Conservation (phyloP, 92 coral and sea anemone genomes). For the Pocillopora meandrina region DNA sequence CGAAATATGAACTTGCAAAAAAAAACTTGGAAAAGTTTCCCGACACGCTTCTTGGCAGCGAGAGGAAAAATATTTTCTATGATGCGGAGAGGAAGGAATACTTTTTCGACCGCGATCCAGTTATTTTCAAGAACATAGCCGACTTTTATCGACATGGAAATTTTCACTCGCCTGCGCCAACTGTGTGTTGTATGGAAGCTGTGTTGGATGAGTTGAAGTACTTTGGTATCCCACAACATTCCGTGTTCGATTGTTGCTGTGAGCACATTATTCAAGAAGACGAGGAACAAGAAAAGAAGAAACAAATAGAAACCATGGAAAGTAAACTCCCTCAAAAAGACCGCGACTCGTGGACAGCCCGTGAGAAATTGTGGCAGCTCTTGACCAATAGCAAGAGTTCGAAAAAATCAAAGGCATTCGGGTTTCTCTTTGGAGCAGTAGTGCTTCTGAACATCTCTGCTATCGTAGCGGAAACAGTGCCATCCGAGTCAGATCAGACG, state of each 20-base stretch:
- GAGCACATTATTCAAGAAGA: constrained; percentile 71
- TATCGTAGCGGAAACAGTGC: constrained; percentile 77
- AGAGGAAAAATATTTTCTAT: constrained; percentile 62
- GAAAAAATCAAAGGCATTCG: constrained; percentile 62
- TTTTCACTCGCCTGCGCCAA: constrained; percentile 66
- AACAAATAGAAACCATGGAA: constrained; percentile 16
- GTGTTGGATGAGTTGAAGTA: constrained; percentile 73
- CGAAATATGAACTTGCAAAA: constrained; percentile 77
- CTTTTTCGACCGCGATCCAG: constrained; percentile 92
- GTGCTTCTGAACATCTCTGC: constrained; percentile 76
- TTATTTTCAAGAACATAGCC: constrained; percentile 76
- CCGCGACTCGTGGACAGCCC: constrained; percentile 19
- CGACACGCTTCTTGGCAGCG: constrained; percentile 86
- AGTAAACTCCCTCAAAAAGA: not conserved
- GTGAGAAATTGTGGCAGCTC: constrained; percentile 67
- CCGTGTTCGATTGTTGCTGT: constrained; percentile 79
- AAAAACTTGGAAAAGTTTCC: constrained; percentile 78
- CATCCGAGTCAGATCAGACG: constrained; percentile 29
- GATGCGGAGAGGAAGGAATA: constrained; percentile 80
- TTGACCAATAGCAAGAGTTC: constrained; percentile 75
- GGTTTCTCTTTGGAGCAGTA: constrained; percentile 69
- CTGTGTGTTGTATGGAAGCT: constrained; percentile 83
- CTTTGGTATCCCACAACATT: constrained; percentile 77
- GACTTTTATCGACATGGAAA: constrained; percentile 88
- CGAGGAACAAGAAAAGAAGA: constrained; percentile 33